phyloP scores from a whole-genome alignment of 92 coral and sea anemone genomes.

The Blastomussa wellsi region DNA sequence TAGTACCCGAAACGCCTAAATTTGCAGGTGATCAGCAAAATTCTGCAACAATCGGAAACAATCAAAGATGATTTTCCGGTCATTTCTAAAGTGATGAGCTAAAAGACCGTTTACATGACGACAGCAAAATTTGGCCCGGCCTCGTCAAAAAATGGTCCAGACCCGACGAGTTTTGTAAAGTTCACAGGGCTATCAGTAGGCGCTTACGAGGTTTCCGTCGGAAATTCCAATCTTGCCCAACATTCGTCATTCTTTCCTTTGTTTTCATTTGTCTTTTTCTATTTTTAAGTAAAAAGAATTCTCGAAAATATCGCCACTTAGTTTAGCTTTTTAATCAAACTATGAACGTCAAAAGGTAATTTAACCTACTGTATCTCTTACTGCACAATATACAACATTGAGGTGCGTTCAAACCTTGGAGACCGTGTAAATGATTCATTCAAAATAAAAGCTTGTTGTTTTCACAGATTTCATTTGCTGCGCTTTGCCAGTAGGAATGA shows the following conservation, averaged over 20 bases:
- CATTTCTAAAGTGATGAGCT: neutral
- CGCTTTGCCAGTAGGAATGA: neutral
- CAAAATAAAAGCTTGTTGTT: neutral
- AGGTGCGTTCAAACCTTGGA: no score
- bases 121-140: no score
- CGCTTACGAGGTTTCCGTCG: neutral
- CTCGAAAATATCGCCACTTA: neutral
- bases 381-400: no score
- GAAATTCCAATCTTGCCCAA: neutral
- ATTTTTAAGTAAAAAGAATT: neutral
- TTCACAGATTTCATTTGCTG: neutral
- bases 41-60: neutral
- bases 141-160: no score
- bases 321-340: neutral
- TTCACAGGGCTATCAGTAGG: no score
- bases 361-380: neutral
- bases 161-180: no score
- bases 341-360: neutral
- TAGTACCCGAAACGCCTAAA: neutral
- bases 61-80: neutral
- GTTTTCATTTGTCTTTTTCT: neutral
- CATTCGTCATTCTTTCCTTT: neutral
- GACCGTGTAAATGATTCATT: no score
- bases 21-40: neutral
- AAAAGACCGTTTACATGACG: no score